A percentile compares a stretch with the other conserved stretches of the same genome.
Evolutionary conservation across 2,797 vertebrate species (phyloP).

Genomic region (Nyctalus aviator): DNA sequence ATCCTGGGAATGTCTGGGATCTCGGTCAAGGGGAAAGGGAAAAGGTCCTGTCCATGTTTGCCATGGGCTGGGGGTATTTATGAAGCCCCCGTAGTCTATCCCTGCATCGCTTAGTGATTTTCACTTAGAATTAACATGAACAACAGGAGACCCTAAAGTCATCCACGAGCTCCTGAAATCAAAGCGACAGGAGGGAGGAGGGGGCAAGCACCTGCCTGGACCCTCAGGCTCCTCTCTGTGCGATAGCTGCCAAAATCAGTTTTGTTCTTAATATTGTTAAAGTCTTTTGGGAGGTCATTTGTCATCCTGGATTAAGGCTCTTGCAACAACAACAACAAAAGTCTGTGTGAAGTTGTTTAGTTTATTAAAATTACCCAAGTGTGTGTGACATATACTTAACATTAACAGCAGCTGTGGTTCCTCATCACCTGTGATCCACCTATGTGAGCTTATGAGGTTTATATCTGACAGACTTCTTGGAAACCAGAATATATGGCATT

Average conservation of each 20-base stretch:
- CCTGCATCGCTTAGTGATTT: neutral
- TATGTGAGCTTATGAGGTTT: neutral
- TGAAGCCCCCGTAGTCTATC: neutral
- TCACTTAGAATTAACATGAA: neutral
- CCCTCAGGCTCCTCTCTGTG: neutral
- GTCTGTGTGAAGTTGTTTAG: neutral
- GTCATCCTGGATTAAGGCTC: neutral
- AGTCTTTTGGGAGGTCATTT: neutral
- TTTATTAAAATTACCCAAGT: neutral
- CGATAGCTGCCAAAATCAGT: neutral
- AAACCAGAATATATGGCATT: neutral
- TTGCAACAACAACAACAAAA: neutral
- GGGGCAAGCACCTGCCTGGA: neutral
- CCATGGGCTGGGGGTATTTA: accelerated
- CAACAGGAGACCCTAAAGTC: neutral
- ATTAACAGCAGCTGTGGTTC: neutral
- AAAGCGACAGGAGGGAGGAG: neutral
- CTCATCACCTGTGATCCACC: neutral
- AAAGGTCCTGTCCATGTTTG: neutral
- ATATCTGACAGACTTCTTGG: neutral
- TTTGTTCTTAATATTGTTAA: neutral
- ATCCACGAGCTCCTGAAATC: neutral
- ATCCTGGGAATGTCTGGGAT: neutral
- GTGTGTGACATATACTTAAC: accelerated
- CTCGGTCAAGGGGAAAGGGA: neutral